Percentiles rank a stretch among this genome's conserved stretches.
These are phyloP conservation scores for Silurus aristotelis DNA, from an alignment of 2,797 vertebrate genomes.

Conservation along the genomic window DNA sequence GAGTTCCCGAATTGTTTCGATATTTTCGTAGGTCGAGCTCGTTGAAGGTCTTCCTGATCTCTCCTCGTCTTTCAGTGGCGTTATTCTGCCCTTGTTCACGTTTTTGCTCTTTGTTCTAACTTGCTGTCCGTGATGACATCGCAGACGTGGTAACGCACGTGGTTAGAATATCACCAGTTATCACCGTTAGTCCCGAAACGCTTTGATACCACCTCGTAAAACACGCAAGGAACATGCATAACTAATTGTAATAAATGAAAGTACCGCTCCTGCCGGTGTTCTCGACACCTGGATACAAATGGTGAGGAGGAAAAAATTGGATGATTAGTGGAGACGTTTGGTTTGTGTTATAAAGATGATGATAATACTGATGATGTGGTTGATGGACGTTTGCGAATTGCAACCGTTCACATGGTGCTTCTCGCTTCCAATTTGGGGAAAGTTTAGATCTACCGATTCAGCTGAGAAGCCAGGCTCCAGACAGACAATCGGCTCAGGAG, in stretches of 20 bases:
- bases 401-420: slow-evolving; percentile 47
- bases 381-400: slow-evolving; percentile 52
- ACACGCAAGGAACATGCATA: not conserved
- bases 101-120: no score
- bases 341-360: slow-evolving; percentile 2
- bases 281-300: not conserved
- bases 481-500: slow-evolving; percentile 51
- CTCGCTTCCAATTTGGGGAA: slow-evolving; percentile 46
- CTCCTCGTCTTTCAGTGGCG: no score
- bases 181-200: no score
- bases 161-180: no score
- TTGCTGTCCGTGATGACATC: no score
- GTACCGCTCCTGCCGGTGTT: slow-evolving; percentile 8
- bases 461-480: slow-evolving; percentile 48
- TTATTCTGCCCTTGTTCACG: no score
- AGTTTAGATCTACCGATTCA: not conserved
- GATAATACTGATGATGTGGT: slow-evolving; percentile 26
- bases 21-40: no score
- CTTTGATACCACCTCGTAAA: no score
- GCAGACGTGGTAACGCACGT: no score
- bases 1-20: no score
- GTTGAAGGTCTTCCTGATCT: no score
- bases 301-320: slow-evolving; percentile 21
- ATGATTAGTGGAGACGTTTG: slow-evolving; percentile 46
- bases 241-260: not conserved